phyloP scores from a whole-genome alignment of 2,797 vertebrate species.

The Pseudocheirus occidentalis region DNA sequence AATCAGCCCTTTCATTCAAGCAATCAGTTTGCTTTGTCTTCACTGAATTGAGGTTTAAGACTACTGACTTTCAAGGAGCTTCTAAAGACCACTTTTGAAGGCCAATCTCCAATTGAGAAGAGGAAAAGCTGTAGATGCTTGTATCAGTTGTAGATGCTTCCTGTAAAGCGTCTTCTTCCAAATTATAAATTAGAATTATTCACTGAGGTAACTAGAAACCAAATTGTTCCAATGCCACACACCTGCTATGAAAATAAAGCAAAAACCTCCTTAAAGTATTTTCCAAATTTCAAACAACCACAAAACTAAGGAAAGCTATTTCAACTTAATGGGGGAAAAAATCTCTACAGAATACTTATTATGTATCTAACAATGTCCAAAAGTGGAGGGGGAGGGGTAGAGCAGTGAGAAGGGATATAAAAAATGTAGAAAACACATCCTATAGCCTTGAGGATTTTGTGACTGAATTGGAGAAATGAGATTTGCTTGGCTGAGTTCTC shows the following conservation, averaged over 20 bases:
- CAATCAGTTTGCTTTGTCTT: constrained; percentile 27
- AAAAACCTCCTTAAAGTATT: constrained; percentile 43
- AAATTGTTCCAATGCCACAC: constrained; percentile 3
- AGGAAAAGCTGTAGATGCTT: constrained; percentile 23
- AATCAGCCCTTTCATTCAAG: constrained; percentile 42
- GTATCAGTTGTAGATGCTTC: constrained; percentile 35
- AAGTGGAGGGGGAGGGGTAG: not conserved
- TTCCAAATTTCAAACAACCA: constrained; percentile 32
- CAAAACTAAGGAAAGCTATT: constrained; percentile 36
- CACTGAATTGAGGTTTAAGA: constrained; percentile 42
- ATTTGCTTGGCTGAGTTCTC: not conserved
- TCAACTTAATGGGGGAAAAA: constrained; percentile 30
- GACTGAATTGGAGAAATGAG: constrained; percentile 32
- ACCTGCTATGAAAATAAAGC: constrained; percentile 41
- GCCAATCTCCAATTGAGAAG: constrained; percentile 26
- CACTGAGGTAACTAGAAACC: constrained; percentile 53
- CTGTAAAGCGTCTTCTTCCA: constrained; percentile 42
- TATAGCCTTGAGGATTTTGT: constrained; percentile 23
- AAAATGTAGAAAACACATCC: constrained; percentile 40
- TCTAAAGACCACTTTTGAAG: constrained; percentile 40
- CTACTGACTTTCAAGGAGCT: constrained; percentile 14
- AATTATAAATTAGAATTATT: constrained; percentile 33
- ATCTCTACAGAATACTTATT: constrained; percentile 9
- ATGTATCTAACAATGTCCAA: not conserved
- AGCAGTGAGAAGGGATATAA: not conserved